Base-by-base conservation (phyloP, 2,888 invertebrate species). In the Lucinisca nassula region DNA sequence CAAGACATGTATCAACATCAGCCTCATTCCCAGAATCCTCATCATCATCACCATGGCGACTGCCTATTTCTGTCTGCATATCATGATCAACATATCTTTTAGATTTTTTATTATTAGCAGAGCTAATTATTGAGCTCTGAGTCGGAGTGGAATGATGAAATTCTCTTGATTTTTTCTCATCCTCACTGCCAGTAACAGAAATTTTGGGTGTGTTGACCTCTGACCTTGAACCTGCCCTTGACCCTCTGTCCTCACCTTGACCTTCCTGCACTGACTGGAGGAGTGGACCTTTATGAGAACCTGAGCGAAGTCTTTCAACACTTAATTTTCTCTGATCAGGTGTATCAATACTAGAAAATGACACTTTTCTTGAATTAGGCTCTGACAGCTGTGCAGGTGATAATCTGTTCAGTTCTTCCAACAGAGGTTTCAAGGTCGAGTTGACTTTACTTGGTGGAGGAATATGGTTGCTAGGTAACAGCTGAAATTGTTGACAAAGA, bases 381-480 rank as follows among this genome's bases (percentile, higher is more conserved):
- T 84, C 85, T 37, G 61, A 72, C 6, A 49, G 70, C 0, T 51
- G 35, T n/a, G 85, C 75, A 2, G 87, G 79, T 0, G 84, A 83
- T 4, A 72, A 81, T 55, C 70, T 79, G 51, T 86, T 83, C 75
- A 85, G 45, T 35, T 90, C 84, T 3, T 93, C 91, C 49, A 95
- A 87, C 21, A 95, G 79, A 2, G 90, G 91, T 27, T 88, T 80
- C 45, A 95, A 76, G 24, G 94, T 93, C 10, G 90, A 92, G 75
- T 91, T 94, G 6, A 95, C 78, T 37, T 90, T 90, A 79, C 93
- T 93, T 12, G 95, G 95, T 12, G 95, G 90, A 21, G 95, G 94
- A 24, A 95, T 91, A 67, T 92, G 93, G 88, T 95, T 94, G 80
- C 87, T 89, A 14, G 95, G 95, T 79, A 95, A 88, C 89, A 95